Conservation (phyloP, 2,888 invertebrate species). For the Caenorhabditis sp. region DNA sequence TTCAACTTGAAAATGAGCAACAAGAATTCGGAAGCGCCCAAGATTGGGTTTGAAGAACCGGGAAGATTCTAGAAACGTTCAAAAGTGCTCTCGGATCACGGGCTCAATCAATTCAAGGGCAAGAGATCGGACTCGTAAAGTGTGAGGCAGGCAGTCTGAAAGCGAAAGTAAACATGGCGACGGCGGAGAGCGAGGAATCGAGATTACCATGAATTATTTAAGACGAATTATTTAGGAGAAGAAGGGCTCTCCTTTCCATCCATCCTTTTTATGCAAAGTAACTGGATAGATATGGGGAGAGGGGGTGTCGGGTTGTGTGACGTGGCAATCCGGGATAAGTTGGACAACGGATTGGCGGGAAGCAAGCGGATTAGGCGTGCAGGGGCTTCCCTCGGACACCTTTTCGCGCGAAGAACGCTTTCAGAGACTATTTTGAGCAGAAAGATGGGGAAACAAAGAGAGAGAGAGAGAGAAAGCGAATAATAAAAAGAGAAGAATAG, state of each 20-base stretch:
- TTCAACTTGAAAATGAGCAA: neutral
- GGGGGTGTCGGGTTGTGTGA: constrained; percentile 2
- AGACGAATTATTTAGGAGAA: constrained; percentile 42
- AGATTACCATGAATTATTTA: constrained; percentile 57
- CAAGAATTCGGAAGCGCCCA: too few relatives aligned
- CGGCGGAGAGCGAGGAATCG: constrained; percentile 17
- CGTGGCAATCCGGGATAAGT: constrained; percentile 1
- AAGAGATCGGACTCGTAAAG: too few relatives aligned
- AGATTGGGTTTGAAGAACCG: too few relatives aligned
- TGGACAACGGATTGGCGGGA: neutral
- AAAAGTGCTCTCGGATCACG: too few relatives aligned
- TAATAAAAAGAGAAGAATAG: too few relatives aligned
- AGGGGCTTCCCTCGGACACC: neutral
- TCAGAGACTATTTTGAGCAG: too few relatives aligned
- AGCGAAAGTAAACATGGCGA: constrained; percentile 41
- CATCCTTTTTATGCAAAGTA: constrained; percentile 1
- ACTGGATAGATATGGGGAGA: constrained; percentile 21
- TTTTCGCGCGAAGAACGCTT: too few relatives aligned
- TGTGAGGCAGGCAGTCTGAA: neutral
- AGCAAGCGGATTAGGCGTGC: neutral
- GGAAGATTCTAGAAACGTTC: neutral
- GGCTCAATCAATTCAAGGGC: too few relatives aligned
- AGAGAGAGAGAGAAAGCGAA: too few relatives aligned
- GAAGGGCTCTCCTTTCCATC: neutral
- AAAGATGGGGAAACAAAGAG: too few relatives aligned